Evolutionary conservation across 2,113 vertebrate species (phyloP).

Genomic region (Sorex fumeus): DNA sequence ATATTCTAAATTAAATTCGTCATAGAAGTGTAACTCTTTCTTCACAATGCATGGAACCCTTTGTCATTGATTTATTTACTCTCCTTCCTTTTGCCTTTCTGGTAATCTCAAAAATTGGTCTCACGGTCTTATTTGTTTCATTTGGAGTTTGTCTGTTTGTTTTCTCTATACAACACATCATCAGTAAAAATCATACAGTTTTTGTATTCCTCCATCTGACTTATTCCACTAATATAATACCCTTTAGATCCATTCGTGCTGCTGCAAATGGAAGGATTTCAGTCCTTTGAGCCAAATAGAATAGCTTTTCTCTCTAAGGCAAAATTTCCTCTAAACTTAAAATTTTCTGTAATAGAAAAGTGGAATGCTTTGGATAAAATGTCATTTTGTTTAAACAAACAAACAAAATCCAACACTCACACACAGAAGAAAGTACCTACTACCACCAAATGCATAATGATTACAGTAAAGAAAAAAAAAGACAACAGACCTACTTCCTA

Average conservation of each 20-base stretch:
- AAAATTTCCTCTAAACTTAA: not conserved
- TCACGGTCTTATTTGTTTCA: not conserved
- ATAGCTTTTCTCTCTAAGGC: not conserved
- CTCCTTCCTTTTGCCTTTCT: too few relatives aligned
- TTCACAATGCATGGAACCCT: too few relatives aligned
- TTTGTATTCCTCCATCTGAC: not conserved
- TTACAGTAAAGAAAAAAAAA: not conserved
- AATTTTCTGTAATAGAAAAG: not conserved
- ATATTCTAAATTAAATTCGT: too few relatives aligned
- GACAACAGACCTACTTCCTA: too few relatives aligned
- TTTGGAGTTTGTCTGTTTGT: not conserved
- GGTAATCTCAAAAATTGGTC: not conserved
- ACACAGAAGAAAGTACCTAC: not conserved
- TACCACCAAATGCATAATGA: too few relatives aligned
- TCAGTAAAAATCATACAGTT: not conserved
- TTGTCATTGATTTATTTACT: too few relatives aligned
- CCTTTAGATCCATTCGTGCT: not conserved
- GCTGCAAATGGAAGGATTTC: not conserved
- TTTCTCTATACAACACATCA: not conserved
- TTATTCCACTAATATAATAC: not conserved
- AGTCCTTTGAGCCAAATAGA: not conserved
- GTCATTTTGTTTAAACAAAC: not conserved
- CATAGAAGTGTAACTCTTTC: too few relatives aligned
- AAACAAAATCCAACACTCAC: not conserved
- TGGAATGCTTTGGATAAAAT: not conserved